A percentile compares a stretch with the other conserved stretches of the same genome.
These are phyloP conservation scores for Pseudoips prasinana DNA, from an alignment of 2,888 invertebrate species.

Conservation along the genomic window DNA sequence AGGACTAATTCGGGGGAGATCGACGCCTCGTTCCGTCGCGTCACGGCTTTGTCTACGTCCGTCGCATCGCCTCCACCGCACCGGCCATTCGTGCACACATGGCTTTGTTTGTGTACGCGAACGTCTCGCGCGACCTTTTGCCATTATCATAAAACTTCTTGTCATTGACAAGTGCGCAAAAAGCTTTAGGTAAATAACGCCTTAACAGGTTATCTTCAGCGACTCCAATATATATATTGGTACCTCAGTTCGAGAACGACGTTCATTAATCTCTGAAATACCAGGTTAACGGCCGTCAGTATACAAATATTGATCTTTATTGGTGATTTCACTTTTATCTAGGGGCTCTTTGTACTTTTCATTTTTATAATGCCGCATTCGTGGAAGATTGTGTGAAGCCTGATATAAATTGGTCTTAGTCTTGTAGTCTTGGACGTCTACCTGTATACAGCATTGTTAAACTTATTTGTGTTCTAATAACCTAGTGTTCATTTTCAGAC, in stretches of 20 bases:
- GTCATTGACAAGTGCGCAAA: constrained; percentile 29
- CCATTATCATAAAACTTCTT: constrained; percentile 41
- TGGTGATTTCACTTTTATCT: constrained; percentile 50
- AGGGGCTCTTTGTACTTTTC: constrained; percentile 39
- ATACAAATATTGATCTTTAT: constrained; percentile 51
- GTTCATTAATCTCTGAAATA: constrained; percentile 24
- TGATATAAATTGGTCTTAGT: too few relatives aligned
- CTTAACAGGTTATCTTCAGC: constrained; percentile 23
- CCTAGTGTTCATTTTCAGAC: too few relatives aligned
- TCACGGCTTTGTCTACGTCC: constrained; percentile 72
- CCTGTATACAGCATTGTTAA: too few relatives aligned
- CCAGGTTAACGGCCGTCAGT: constrained; percentile 44
- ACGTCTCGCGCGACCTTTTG: constrained; percentile 35
- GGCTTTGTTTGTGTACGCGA: constrained; percentile 53
- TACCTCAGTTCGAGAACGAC: constrained; percentile 6
- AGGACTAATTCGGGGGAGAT: constrained; percentile 81
- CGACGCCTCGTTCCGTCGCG: constrained; percentile 70
- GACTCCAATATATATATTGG: too few relatives aligned
- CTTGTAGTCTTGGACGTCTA: too few relatives aligned
- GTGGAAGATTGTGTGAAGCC: too few relatives aligned
- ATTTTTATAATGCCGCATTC: too few relatives aligned
- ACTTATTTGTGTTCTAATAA: too few relatives aligned
- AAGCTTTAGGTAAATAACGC: constrained; percentile 22
- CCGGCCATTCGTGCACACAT: constrained; percentile 42
- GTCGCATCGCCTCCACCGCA: constrained; percentile 44